Conservation (phyloP, 2,888 invertebrate genomes). For the Barypeithes pellucidus region DNA sequence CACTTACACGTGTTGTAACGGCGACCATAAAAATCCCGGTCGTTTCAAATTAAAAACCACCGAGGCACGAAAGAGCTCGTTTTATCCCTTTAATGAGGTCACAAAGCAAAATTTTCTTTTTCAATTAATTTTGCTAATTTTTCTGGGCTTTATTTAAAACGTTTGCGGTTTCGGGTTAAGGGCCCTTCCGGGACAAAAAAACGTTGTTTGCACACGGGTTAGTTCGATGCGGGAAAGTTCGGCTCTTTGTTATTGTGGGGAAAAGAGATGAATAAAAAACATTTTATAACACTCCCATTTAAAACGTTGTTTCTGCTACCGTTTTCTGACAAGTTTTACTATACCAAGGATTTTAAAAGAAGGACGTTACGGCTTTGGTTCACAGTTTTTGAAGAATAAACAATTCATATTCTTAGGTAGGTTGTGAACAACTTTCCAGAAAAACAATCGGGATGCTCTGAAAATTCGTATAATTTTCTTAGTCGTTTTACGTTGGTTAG, state of each 20-base stretch:
- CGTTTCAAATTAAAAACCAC: constrained; percentile 43
- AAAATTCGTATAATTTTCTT: too few species aligned
- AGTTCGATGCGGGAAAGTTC: constrained; percentile 4
- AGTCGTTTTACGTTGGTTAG: too few species aligned
- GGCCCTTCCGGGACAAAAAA: constrained; percentile 13
- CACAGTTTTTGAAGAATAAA: too few species aligned
- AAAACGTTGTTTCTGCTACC: not conserved
- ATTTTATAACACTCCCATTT: not conserved
- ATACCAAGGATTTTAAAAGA: too few species aligned
- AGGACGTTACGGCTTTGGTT: too few species aligned
- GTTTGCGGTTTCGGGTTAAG: constrained; percentile 18
- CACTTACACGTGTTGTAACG: constrained; percentile 27
- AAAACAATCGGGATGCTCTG: too few species aligned
- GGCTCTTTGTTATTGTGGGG: not conserved
- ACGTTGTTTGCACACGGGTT: constrained; percentile 8
- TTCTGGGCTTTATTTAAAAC: constrained; percentile 24
- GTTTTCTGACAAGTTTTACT: too few species aligned
- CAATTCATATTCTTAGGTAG: too few species aligned
- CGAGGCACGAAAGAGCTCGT: constrained; percentile 40
- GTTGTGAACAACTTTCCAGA: too few species aligned
- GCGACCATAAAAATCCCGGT: constrained; percentile 35
- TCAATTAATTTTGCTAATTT: constrained; percentile 36
- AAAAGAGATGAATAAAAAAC: not conserved
- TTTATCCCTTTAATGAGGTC: constrained; percentile 41
- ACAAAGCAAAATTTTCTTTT: constrained; percentile 37